These are phyloP conservation scores for Drosophila watanabei DNA, from an alignment of 1,140 invertebrate genomes.

Conservation along the genomic window DNA sequence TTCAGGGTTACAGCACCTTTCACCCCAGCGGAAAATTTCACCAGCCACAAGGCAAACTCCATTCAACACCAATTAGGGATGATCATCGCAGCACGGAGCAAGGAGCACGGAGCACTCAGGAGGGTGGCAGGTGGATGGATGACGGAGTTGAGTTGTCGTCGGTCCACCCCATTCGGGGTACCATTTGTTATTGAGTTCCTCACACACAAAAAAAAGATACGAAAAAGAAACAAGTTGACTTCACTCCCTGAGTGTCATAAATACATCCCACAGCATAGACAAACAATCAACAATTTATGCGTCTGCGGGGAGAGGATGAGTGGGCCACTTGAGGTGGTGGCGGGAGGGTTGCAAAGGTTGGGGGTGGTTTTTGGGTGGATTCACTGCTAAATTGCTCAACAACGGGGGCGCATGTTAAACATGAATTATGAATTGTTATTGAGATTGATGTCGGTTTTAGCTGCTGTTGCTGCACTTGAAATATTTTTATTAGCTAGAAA, in stretches of 20 bases:
- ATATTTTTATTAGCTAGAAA: not conserved
- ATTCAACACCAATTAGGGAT: constrained; percentile 85
- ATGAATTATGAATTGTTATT: constrained; percentile 86
- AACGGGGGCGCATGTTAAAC: constrained; percentile 80
- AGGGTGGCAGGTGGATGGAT: constrained; percentile 44
- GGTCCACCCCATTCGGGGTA: constrained; percentile 66
- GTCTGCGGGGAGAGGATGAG: constrained; percentile 36
- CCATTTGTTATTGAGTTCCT: constrained; percentile 76
- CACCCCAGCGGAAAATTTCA: constrained; percentile 58
- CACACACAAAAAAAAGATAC: constrained; percentile 3
- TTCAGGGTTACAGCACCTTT: constrained; percentile 71
- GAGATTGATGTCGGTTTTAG: constrained; percentile 78
- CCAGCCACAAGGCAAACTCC: constrained; percentile 67
- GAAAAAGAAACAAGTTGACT: constrained; percentile 68
- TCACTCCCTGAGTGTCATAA: constrained; percentile 73
- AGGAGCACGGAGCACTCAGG: not conserved
- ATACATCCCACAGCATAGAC: constrained; percentile 75
- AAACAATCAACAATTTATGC: constrained; percentile 84
- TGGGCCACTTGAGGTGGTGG: constrained; percentile 45
- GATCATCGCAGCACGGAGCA: constrained; percentile 61
- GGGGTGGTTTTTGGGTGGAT: constrained; percentile 18
- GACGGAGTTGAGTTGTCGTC: constrained; percentile 59
- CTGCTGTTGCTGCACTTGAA: constrained; percentile 30
- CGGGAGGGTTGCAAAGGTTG: constrained; percentile 1
- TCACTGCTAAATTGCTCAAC: constrained; percentile 70